phyloP scores from a whole-genome alignment of 2,888 invertebrate species.

The Cabera pusaria region DNA sequence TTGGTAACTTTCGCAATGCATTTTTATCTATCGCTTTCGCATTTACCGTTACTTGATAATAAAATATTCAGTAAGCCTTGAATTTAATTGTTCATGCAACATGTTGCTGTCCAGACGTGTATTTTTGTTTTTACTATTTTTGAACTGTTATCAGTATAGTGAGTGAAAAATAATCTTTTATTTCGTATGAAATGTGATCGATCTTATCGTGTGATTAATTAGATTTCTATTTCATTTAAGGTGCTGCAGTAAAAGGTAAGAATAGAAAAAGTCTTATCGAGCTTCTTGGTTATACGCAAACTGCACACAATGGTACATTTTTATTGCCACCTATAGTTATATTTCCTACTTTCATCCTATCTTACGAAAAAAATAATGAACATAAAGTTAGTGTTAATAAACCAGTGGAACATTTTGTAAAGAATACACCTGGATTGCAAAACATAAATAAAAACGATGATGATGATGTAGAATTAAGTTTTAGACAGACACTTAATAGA shows the following conservation, averaged over 20 bases:
- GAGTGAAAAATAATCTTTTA: constrained; percentile 4
- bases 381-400: not conserved
- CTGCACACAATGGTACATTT: constrained; percentile 16
- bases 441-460: constrained; percentile 7
- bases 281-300: constrained; percentile 22
- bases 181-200: not conserved
- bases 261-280: constrained; percentile 12
- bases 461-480: constrained; percentile 35
- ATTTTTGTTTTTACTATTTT: constrained; percentile 35
- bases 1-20: constrained; percentile 15
- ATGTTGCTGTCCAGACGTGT: constrained; percentile 21
- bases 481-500: constrained; percentile 40
- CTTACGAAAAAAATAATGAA: not conserved
- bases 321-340: constrained; percentile 24
- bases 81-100: constrained; percentile 16
- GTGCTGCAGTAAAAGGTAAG: constrained; percentile 7
- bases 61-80: constrained; percentile 14
- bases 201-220: too few species aligned
- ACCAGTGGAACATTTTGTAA: not conserved
- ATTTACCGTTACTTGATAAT: constrained; percentile 15
- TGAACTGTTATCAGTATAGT: constrained; percentile 9
- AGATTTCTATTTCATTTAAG: constrained; percentile 14
- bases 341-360: constrained; percentile 22
- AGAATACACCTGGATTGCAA: constrained; percentile 4
- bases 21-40: constrained; percentile 12